Evolutionary conservation across 2,888 invertebrate genomes (phyloP), one percentile per base, ranked within the genome.

Genomic region (Cerceris ruficornis): DNA sequence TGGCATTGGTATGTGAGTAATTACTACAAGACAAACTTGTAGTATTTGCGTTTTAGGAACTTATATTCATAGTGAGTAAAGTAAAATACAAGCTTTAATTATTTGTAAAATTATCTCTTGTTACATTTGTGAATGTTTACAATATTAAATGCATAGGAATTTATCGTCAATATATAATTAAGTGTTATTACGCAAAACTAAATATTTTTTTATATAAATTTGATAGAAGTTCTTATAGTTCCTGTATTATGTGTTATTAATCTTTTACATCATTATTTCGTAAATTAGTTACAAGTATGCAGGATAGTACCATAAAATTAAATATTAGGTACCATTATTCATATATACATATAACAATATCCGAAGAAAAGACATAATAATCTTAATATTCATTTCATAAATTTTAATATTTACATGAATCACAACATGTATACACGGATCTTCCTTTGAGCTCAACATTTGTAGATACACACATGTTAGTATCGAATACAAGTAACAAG

Each of bases 191-290:
- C 49, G 13, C 50, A 57, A 66, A 6, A 9, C 8, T 14, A 14
- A 11, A 13, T 57, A 57, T 14, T 50, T n/a, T 64, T 65, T 64
- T 9, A 13, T 62, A 57, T 52, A 17, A 66, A 71, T 14, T 54
- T 60, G 39, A n/a, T 75, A 76, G 52, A 65, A 65, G n/a, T 57
- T 50, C 57, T 69, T 50, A 61, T 76, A 76, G 77, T 77, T 77
- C 58, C 61, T 76, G 66, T 54, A 54, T 64, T 41, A 41, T n/a
- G 17, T 17, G 39, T 15, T 43, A 46, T 54, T 60, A 15, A 62
- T 11, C 42, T 59, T 68, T 39, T 42, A 52, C 59, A 49, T 15
- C 39, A 9, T 11, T 69, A 69, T 49, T 14, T 42, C 15, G 43
- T 41, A 28, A 28, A 28, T 28, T 28, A 28, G 28, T 60, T 17